Evolutionary conservation across 1,140 invertebrate genomes (phyloP).

Genomic region (Eriocheir sinensis): DNA sequence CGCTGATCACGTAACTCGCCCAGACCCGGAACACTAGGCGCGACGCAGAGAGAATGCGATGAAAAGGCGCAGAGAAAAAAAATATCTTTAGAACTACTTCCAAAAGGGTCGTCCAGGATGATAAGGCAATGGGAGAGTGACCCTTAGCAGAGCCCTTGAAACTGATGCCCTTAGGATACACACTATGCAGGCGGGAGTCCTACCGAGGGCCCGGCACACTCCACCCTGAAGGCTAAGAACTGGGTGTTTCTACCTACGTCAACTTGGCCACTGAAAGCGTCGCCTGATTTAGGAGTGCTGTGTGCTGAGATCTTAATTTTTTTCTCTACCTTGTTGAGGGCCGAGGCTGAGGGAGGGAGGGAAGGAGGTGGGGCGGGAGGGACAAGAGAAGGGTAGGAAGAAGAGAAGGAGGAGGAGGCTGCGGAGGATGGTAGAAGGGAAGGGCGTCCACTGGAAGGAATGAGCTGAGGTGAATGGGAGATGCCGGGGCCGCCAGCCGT

Average conservation of each 20-base stretch:
- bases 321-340: slow-evolving; percentile 54
- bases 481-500: slow-evolving; percentile 6
- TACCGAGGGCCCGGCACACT: slow-evolving; percentile 53
- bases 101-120: slow-evolving; percentile 51
- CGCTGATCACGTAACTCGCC: not conserved
- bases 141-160: slow-evolving; percentile 69
- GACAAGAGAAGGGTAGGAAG: not conserved
- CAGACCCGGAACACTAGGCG: slow-evolving; percentile 2
- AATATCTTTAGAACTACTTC: slow-evolving; percentile 40
- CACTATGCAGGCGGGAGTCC: slow-evolving; percentile 38
- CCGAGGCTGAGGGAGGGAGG: not conserved
- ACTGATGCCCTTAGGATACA: slow-evolving; percentile 71
- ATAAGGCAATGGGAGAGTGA: slow-evolving; percentile 61
- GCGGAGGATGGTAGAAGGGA: not conserved
- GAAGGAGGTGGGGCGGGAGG: not conserved
- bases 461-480: not conserved
- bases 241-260: slow-evolving; percentile 65
- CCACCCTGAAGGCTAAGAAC: slow-evolving; percentile 52
- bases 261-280: slow-evolving; percentile 60
- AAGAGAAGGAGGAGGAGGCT: not conserved
- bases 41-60: not conserved
- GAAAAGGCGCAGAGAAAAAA: slow-evolving; percentile 17
- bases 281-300: slow-evolving; percentile 63
- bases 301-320: slow-evolving; percentile 38
- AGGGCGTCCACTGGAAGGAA: not conserved